Conservation (phyloP, 2,888 invertebrate species). For the Tineola bisselliella region DNA sequence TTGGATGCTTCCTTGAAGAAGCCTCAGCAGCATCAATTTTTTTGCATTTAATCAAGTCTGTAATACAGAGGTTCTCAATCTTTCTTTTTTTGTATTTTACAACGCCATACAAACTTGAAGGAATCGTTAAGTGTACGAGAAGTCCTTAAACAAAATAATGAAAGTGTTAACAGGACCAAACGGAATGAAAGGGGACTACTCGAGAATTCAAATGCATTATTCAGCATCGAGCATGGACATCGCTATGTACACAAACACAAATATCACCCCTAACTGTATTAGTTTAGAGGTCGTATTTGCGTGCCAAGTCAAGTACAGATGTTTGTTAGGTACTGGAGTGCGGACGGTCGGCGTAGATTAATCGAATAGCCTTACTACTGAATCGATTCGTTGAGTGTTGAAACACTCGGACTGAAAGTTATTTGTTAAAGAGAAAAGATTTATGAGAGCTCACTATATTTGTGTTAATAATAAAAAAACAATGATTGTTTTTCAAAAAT, state of each 20-base stretch:
- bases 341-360: slow-evolving; percentile 8
- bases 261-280: too few species aligned
- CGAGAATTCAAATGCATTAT: not conserved
- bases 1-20: too few species aligned
- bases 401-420: not conserved
- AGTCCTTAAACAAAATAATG: not conserved
- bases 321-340: not conserved
- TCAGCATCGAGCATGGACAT: not conserved
- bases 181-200: not conserved
- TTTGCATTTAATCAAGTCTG: too few species aligned
- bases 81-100: too few species aligned
- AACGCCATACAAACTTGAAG: too few species aligned
- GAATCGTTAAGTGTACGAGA: not conserved
- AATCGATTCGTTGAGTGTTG: not conserved
- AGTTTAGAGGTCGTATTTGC: not conserved
- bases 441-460: too few species aligned
- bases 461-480: too few species aligned
- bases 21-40: too few species aligned
- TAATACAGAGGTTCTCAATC: too few species aligned
- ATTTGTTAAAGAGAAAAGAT: not conserved
- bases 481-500: too few species aligned
- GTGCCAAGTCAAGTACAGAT: not conserved
- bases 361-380: slow-evolving; percentile 1
- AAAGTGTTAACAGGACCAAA: not conserved
- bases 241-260: not conserved